phyloP scores from a whole-genome alignment of 2,113 vertebrate genomes.

The Festucalex cinctus region DNA sequence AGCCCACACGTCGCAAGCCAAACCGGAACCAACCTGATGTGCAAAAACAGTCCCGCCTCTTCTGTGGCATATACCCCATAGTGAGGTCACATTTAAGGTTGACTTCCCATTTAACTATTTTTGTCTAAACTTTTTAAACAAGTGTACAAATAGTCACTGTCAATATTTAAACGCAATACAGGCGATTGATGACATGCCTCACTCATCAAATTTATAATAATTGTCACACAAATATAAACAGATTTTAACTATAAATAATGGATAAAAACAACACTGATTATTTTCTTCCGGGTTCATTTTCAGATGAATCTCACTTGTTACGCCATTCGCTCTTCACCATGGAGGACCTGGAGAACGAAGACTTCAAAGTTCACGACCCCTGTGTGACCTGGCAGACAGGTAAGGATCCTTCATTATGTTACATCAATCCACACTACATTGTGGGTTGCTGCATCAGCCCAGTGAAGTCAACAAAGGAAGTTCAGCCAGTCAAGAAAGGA shows the following conservation, averaged over 20 bases:
- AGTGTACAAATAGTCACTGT: too few relatives aligned
- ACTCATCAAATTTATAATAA: too few relatives aligned
- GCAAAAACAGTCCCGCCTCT: too few relatives aligned
- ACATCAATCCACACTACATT: not conserved
- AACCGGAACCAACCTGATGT: too few relatives aligned
- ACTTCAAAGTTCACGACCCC: constrained; percentile 71
- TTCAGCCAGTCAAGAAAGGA: not conserved
- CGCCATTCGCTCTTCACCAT: constrained; percentile 68
- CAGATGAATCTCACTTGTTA: constrained; percentile 72
- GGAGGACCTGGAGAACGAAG: constrained; percentile 72
- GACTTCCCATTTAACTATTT: too few relatives aligned
- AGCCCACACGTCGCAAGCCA: too few relatives aligned
- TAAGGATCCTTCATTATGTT: constrained; percentile 36
- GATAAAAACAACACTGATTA: not conserved
- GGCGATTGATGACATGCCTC: not conserved
- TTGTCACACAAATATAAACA: not conserved
- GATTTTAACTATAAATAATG: not conserved
- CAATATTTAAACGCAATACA: not conserved
- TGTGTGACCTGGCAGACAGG: constrained; percentile 70
- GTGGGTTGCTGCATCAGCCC: not conserved
- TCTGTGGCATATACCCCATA: too few relatives aligned
- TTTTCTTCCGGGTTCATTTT: not conserved
- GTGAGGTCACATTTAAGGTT: too few relatives aligned
- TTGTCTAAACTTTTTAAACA: too few relatives aligned
- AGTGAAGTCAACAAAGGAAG: not conserved